Evolutionary conservation across 2,113 vertebrate genomes (phyloP).

Genomic region (Phrynosoma blainvillii): DNA sequence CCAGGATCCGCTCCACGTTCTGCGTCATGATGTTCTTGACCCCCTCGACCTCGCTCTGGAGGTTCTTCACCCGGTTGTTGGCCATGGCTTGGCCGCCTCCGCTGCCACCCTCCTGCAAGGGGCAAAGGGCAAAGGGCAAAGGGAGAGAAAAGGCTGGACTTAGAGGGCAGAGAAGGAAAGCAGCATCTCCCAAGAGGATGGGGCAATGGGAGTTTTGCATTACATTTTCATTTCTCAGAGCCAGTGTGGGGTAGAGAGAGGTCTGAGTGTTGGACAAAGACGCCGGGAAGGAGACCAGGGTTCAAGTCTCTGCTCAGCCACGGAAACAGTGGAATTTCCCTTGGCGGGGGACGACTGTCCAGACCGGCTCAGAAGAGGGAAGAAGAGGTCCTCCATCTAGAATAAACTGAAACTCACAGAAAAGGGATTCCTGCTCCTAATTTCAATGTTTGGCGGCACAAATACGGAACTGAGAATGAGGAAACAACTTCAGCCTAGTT

Average conservation of each 20-base stretch:
- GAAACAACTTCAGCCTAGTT: too few relatives aligned
- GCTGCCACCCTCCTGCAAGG: conserved; percentile 59
- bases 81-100: neutral
- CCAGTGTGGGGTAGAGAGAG: too few relatives aligned
- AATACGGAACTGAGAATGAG: too few relatives aligned
- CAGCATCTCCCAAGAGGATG: neutral
- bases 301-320: too few relatives aligned
- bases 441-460: neutral
- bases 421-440: neutral
- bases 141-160: neutral
- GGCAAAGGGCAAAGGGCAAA: neutral
- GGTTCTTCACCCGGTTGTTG: conserved; percentile 70
- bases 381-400: too few relatives aligned
- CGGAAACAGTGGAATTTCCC: too few relatives aligned
- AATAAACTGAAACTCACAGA: neutral
- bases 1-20: conserved; percentile 94
- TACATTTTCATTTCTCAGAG: too few relatives aligned
- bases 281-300: too few relatives aligned
- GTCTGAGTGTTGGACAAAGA: too few relatives aligned
- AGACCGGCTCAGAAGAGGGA: too few relatives aligned
- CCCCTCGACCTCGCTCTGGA: conserved; percentile 88
- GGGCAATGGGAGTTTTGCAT: too few relatives aligned
- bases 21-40: conserved; percentile 92
- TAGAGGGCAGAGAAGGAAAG: neutral
- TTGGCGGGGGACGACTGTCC: too few relatives aligned